Evolutionary conservation across 2,113 vertebrate genomes (phyloP).

Genomic region (Sebastes fasciatus): DNA sequence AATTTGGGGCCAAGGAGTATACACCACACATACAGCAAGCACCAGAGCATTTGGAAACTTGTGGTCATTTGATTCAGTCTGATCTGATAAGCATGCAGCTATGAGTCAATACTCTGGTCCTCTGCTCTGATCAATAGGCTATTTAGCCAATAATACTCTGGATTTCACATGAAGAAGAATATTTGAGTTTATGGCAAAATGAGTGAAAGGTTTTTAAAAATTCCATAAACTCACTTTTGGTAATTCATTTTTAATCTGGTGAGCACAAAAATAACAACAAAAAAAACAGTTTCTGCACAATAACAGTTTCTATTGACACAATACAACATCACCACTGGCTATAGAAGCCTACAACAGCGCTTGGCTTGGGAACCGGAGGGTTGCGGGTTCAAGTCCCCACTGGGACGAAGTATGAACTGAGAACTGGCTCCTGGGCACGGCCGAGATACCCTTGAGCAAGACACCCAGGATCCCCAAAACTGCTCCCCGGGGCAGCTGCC

Average conservation of each 20-base stretch:
- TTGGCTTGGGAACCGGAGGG: too few relatives aligned
- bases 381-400: too few relatives aligned
- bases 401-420: too few relatives aligned
- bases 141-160: neutral
- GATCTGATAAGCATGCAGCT: conserved; percentile 3
- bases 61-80: conserved; percentile 1
- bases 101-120: neutral
- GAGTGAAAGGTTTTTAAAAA: neutral
- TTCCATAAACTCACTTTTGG: neutral
- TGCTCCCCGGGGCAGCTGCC: too few relatives aligned
- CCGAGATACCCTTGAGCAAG: too few relatives aligned
- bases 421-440: too few relatives aligned
- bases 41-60: conserved; percentile 7
- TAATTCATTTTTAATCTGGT: neutral
- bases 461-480: too few relatives aligned
- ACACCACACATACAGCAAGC: neutral
- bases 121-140: neutral
- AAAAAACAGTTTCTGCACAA: neutral
- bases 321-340: neutral
- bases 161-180: neutral
- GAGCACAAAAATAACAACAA: neutral
- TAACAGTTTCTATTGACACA: neutral
- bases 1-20: neutral
- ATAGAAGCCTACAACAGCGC: neutral
- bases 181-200: neutral